These are phyloP conservation scores for Catocala sponsa DNA, from an alignment of 2,888 invertebrate species.

Conservation along the genomic window DNA sequence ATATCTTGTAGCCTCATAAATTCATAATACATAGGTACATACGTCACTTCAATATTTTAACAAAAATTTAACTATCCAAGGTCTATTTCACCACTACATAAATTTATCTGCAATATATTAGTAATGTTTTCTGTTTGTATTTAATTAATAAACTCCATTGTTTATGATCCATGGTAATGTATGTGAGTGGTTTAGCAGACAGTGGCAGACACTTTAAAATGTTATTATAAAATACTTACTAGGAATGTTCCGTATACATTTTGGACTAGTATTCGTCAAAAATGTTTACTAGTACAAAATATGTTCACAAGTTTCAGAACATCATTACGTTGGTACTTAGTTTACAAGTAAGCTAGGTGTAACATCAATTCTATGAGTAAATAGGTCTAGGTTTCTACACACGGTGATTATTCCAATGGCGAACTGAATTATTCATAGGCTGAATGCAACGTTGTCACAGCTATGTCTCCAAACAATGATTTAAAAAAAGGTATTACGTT, in stretches of 20 bases:
- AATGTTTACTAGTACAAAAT: not conserved
- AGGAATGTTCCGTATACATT: constrained; percentile 2
- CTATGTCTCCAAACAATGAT: not conserved
- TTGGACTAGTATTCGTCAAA: not conserved
- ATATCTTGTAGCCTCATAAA: constrained; percentile 40
- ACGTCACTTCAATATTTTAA: not conserved
- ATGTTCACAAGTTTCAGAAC: no score
- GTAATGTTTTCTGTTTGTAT: no score
- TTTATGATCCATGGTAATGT: no score
- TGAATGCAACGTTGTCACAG: constrained; percentile 2
- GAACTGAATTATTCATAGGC: constrained; percentile 1
- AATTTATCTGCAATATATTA: no score
- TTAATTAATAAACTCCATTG: no score
- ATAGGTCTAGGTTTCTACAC: constrained; percentile 9
- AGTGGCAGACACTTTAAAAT: no score
- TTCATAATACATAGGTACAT: constrained; percentile 6
- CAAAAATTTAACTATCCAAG: not conserved
- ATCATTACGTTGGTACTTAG: not conserved
- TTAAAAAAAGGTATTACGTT: not conserved
- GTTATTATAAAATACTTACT: not conserved
- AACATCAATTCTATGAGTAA: constrained; percentile 5
- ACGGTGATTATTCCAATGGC: constrained; percentile 1
- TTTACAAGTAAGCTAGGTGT: constrained; percentile 4
- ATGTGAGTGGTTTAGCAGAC: no score
- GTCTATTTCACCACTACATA: not conserved